Conservation (phyloP, 1,140 invertebrate genomes). For the Penaeus indicus region DNA sequence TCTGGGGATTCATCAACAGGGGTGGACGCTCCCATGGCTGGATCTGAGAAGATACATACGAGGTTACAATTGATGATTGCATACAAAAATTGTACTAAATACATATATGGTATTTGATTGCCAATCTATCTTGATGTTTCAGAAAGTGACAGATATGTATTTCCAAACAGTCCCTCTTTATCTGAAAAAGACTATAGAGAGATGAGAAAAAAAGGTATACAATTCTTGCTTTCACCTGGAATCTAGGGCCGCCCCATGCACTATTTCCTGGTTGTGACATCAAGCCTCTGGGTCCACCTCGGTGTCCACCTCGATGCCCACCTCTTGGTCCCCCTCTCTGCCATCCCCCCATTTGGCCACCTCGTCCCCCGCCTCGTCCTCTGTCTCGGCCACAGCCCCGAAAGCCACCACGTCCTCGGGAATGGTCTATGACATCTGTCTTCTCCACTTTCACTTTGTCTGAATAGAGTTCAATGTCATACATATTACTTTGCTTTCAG, state of each 20-base stretch:
- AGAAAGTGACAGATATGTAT: too few relatives aligned
- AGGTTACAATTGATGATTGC: background rate
- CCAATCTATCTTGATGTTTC: too few relatives aligned
- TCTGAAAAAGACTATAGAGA: too few relatives aligned
- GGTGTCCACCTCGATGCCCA: constrained; percentile 1
- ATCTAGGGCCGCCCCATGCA: too few relatives aligned
- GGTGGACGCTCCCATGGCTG: constrained; percentile 39
- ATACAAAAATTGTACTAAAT: too few relatives aligned
- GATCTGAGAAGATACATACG: constrained; percentile 7
- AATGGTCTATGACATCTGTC: constrained; percentile 9
- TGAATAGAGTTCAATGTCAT: background rate
- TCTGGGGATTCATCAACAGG: constrained; percentile 18
- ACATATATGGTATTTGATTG: too few relatives aligned
- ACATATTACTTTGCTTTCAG: too few relatives aligned
- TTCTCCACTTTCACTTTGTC: constrained; percentile 47
- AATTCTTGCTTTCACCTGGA: too few relatives aligned
- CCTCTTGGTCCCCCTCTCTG: constrained; percentile 17
- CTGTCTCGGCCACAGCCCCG: background rate
- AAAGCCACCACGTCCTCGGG: constrained; percentile 8
- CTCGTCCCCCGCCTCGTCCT: constrained; percentile 26
- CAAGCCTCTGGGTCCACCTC: constrained; percentile 32
- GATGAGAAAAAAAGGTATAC: too few relatives aligned
- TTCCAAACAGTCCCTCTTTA: too few relatives aligned
- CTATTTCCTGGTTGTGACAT: too few relatives aligned
- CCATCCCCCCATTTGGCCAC: constrained; percentile 23